Conservation (phyloP, 2,888 invertebrate genomes). For the Opisthograptis luteolata region DNA sequence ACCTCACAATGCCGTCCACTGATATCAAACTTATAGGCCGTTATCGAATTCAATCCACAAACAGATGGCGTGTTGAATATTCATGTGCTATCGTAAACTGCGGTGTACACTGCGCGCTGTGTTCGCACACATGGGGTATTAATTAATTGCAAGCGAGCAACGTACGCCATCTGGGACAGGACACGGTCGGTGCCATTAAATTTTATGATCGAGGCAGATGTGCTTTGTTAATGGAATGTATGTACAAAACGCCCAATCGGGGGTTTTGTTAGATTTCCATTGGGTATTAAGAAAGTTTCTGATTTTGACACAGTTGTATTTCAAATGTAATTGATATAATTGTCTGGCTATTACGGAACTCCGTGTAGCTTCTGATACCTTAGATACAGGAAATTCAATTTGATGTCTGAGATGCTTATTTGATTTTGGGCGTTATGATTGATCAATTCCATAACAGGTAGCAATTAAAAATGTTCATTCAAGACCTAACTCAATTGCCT, state of each 20-base stretch:
- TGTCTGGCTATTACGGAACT: no score
- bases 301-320: no score
- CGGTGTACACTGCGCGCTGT: conserved; percentile 70
- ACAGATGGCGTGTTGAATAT: conserved; percentile 66
- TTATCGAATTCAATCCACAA: conserved; percentile 63
- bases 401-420: no score
- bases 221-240: conserved; percentile 61
- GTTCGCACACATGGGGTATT: conserved; percentile 73
- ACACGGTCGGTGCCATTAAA: conserved; percentile 68
- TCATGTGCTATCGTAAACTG: conserved; percentile 71
- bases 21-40: conserved; percentile 21
- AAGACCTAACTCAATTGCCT: no score
- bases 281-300: conserved; percentile 1
- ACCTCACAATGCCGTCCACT: no score
- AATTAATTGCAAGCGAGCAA: conserved; percentile 74
- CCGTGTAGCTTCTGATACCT: no score
- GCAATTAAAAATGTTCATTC: no score
- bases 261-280: conserved; percentile 32
- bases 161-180: conserved; percentile 67
- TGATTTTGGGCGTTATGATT: no score
- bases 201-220: conserved; percentile 75
- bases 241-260: no score
- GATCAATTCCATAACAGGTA: no score
- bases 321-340: no score
- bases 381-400: no score